A percentile compares a stretch with the other conserved stretches of the same genome.
These are phyloP conservation scores for Clarias gariepinus DNA, from an alignment of 2,113 vertebrate genomes.

Conservation along the genomic window DNA sequence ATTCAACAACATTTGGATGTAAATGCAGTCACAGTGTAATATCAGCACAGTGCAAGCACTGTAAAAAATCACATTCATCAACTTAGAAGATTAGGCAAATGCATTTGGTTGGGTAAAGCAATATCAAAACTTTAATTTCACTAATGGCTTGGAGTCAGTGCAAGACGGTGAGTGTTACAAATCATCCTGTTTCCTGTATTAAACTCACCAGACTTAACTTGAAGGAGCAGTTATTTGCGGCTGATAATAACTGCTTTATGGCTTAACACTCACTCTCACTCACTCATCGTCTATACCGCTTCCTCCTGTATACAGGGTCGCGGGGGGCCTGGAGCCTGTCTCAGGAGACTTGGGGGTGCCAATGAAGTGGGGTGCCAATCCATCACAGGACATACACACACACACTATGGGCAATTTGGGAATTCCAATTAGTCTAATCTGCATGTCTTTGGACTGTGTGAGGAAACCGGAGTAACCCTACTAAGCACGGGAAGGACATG, in stretches of 20 bases:
- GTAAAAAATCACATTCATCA: background rate
- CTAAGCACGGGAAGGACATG: too few relatives aligned
- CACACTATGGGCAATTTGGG: too few relatives aligned
- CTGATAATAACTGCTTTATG: background rate
- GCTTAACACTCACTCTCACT: background rate
- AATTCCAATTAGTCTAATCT: too few relatives aligned
- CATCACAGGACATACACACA: too few relatives aligned
- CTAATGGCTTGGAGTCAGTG: conserved; percentile 4
- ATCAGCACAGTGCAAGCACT: background rate
- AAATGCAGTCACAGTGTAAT: background rate
- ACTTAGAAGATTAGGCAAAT: background rate
- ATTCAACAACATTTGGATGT: background rate
- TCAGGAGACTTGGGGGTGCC: too few relatives aligned
- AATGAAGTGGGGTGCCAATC: too few relatives aligned
- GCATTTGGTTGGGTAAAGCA: background rate
- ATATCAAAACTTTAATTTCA: background rate
- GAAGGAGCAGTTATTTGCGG: background rate
- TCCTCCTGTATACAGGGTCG: too few relatives aligned
- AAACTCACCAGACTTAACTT: background rate
- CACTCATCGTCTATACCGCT: too few relatives aligned
- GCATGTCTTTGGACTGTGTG: too few relatives aligned
- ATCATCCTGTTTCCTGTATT: background rate
- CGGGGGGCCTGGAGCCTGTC: too few relatives aligned
- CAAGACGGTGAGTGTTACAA: background rate
- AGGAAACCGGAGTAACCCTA: too few relatives aligned